Conservation (phyloP, 2,113 vertebrate genomes). For the rat (Rattus norvegicus) region DNA sequence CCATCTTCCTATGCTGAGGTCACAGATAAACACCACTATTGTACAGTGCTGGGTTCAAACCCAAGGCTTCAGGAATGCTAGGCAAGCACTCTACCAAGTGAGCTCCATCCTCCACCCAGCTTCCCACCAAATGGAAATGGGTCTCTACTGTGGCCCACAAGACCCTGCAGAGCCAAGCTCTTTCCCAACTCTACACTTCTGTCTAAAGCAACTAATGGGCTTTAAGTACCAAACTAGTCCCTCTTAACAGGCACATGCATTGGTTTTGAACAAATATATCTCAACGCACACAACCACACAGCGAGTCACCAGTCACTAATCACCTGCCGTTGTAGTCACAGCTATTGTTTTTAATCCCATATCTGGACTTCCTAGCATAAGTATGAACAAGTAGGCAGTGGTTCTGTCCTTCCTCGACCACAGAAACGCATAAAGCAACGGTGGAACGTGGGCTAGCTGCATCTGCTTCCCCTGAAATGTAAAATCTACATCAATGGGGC, state of each 20-base stretch:
- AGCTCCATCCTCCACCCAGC: too few species aligned
- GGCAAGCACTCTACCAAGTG: background rate
- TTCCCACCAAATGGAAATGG: background rate
- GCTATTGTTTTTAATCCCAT: background rate
- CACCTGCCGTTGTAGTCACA: background rate
- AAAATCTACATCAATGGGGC: constrained; percentile 17
- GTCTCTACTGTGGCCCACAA: background rate
- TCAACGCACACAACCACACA: background rate
- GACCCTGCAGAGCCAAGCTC: background rate
- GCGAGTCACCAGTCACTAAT: background rate
- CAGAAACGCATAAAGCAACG: background rate
- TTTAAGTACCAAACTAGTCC: background rate
- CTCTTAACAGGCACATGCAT: background rate
- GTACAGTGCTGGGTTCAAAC: background rate
- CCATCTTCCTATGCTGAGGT: background rate
- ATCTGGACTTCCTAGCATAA: constrained; percentile 33
- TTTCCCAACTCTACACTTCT: background rate
- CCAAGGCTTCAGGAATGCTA: background rate
- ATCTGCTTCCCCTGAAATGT: constrained; percentile 10
- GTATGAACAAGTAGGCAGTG: background rate
- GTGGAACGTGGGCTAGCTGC: background rate
- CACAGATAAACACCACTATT: background rate
- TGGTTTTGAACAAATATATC: constrained; percentile 12
- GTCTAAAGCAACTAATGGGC: background rate
- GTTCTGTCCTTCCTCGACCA: constrained; percentile 1